Evolutionary conservation across 2,113 vertebrate species (phyloP).

Genomic region (Ceyx melanurus): DNA sequence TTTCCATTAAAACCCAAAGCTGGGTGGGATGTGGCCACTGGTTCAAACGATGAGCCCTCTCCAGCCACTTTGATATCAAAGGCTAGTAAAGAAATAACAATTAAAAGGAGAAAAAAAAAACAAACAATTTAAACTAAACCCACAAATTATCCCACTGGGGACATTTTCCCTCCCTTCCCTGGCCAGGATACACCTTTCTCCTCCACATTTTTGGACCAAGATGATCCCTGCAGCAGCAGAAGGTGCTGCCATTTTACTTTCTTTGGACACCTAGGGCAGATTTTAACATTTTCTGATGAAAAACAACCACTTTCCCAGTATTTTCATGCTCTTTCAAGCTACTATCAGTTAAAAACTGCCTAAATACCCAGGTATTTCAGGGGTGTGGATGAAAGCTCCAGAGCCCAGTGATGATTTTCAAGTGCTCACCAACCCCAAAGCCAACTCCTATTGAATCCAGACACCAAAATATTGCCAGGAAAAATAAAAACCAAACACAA

Average conservation of each 20-base stretch:
- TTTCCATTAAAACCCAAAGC: not conserved
- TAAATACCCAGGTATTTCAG: not conserved
- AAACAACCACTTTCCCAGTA: not conserved
- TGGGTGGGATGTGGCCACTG: rapidly evolving
- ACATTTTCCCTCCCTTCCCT: not conserved
- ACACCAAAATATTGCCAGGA: not conserved
- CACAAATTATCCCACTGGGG: not conserved
- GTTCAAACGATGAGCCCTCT: not conserved
- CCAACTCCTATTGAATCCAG: not conserved
- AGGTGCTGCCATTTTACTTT: not conserved
- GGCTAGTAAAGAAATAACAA: not conserved
- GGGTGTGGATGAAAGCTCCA: not conserved
- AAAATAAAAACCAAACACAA: not conserved
- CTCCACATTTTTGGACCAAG: not conserved
- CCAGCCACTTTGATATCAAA: not conserved
- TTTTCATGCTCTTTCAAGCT: not conserved
- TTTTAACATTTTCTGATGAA: not conserved
- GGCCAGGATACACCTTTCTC: not conserved
- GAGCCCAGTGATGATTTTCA: not conserved
- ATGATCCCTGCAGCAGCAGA: not conserved
- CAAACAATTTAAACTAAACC: not conserved
- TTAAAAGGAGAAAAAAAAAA: not conserved
- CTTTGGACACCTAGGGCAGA: not conserved
- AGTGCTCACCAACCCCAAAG: not conserved
- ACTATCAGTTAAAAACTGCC: not conserved